These are phyloP conservation scores for Manis pentadactyla DNA, from an alignment of 2,797 vertebrate species.

Conservation along the genomic window DNA sequence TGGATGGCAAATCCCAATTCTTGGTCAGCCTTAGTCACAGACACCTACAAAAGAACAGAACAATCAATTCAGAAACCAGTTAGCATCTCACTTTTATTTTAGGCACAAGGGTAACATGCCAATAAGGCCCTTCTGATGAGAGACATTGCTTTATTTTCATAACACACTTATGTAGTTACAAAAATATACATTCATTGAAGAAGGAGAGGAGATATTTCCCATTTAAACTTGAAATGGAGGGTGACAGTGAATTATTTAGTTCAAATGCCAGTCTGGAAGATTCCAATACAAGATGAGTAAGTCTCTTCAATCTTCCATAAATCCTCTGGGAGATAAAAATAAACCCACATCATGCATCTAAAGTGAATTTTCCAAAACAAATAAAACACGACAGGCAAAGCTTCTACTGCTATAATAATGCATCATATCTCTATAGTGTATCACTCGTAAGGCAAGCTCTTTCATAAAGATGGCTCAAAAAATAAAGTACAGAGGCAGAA, in stretches of 20 bases:
- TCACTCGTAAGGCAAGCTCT: not conserved
- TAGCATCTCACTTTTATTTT: not conserved
- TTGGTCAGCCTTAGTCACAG: conserved; percentile 90
- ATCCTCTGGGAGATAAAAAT: conserved; percentile 33
- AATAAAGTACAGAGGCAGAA: not conserved
- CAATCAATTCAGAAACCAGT: conserved; percentile 56
- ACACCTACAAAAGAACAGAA: conserved; percentile 89
- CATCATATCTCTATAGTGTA: not conserved
- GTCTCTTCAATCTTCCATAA: not conserved
- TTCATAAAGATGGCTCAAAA: conserved; percentile 4
- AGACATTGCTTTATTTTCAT: not conserved
- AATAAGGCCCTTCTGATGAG: not conserved
- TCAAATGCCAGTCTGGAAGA: conserved; percentile 27
- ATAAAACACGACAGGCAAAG: conserved; percentile 24
- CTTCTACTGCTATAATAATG: not conserved
- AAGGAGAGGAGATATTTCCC: not conserved
- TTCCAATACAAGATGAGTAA: conserved; percentile 42
- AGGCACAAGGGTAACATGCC: not conserved
- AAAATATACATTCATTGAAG: not conserved
- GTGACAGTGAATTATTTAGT: not conserved
- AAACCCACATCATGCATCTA: conserved; percentile 29
- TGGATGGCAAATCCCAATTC: conserved; percentile 94
- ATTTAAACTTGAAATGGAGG: conserved; percentile 34
- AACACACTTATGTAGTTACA: not conserved
- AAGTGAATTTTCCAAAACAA: conserved; percentile 68